Conservation (phyloP, 2,888 invertebrate species). For the Drosophila mercatorum region DNA sequence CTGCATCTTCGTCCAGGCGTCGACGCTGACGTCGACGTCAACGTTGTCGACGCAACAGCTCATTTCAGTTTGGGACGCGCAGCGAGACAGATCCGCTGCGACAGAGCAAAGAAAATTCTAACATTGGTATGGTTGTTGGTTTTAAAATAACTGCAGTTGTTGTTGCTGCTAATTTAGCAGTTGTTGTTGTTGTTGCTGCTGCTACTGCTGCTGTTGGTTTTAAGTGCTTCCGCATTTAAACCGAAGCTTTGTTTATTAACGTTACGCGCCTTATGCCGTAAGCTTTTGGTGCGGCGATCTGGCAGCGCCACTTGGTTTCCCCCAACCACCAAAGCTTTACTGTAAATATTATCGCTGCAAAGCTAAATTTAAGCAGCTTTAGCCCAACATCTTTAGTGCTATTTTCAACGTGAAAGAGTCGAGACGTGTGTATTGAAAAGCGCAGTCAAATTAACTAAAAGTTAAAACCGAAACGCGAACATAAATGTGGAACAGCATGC, state of each 20-base stretch:
- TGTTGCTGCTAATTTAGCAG: conserved; percentile 1
- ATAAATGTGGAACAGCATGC: conserved; percentile 40
- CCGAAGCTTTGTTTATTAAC: not conserved
- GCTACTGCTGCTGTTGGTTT: conserved; percentile 8
- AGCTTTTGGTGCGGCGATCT: conserved; percentile 17
- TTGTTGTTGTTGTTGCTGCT: conserved; percentile 25
- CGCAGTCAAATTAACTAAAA: conserved; percentile 26
- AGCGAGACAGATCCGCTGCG: conserved; percentile 6
- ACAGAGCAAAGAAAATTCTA: not conserved
- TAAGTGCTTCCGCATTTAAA: conserved; percentile 16
- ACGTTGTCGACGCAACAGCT: not conserved
- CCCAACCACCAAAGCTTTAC: conserved; percentile 35
- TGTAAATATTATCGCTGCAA: conserved; percentile 27
- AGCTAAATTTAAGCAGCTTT: conserved; percentile 32
- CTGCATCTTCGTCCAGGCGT: not conserved
- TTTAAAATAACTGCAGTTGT: not conserved
- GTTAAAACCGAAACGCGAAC: conserved; percentile 41
- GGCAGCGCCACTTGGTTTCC: conserved; percentile 38
- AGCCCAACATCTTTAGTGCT: conserved; percentile 29
- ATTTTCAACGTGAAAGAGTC: conserved; percentile 42
- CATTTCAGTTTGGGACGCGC: conserved; percentile 28
- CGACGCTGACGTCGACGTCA: not conserved
- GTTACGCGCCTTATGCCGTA: conserved; percentile 13
- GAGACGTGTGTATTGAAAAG: conserved; percentile 32
- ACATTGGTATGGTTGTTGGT: conserved; percentile 29